Conservation (phyloP, 35 echinoderm and acorn worm species). For the Acanthaster planci region DNA sequence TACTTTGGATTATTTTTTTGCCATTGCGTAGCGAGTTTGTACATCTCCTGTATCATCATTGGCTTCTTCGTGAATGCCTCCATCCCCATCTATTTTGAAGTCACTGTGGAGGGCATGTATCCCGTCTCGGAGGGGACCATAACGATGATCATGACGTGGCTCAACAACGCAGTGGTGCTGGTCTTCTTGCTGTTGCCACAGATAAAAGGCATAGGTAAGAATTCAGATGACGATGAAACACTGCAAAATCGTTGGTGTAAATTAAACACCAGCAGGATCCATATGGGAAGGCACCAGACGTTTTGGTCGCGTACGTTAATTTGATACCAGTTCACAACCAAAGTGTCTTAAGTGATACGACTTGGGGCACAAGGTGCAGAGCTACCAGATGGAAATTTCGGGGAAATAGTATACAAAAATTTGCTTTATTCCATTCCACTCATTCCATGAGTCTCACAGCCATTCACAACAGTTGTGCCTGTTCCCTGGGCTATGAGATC, state of each 20-base stretch:
- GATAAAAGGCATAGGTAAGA: conserved; percentile 38
- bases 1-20: neutral
- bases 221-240: neutral
- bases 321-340: neutral
- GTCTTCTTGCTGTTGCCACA: conserved; percentile 57
- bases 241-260: neutral
- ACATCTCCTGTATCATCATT: conserved; percentile 59
- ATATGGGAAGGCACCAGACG: neutral
- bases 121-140: conserved; percentile 82
- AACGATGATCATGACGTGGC: conserved; percentile 54
- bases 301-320: neutral
- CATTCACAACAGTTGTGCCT: too few relatives aligned
- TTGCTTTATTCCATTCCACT: too few relatives aligned
- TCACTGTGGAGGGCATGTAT: conserved; percentile 79
- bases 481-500: too few relatives aligned
- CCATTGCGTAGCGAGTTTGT: conserved; percentile 52
- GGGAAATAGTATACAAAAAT: too few relatives aligned
- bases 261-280: neutral
- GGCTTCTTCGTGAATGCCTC: conserved; percentile 66
- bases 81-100: conserved; percentile 78
- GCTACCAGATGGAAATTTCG: too few relatives aligned
- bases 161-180: conserved; percentile 65
- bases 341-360: too few relatives aligned
- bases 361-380: too few relatives aligned
- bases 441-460: too few relatives aligned